These are phyloP conservation scores for Dynastes hyllus DNA, from an alignment of 2,888 invertebrate genomes.

Conservation along the genomic window DNA sequence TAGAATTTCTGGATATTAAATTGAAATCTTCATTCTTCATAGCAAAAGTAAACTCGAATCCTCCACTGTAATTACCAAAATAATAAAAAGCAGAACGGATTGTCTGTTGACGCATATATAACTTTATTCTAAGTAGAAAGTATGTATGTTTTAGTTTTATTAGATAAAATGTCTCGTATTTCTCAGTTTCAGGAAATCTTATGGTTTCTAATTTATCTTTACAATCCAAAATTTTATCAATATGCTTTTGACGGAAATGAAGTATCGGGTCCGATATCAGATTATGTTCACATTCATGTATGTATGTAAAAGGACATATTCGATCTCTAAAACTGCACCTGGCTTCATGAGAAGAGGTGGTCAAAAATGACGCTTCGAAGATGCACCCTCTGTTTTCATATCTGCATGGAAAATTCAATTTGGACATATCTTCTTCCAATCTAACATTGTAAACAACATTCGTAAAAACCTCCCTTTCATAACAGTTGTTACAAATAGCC, in stretches of 20 bases:
- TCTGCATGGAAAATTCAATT: neutral
- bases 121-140: conserved; percentile 7
- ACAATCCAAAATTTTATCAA: neutral
- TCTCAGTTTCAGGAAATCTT: neutral
- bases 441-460: neutral
- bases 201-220: neutral
- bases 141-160: neutral
- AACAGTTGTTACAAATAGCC: conserved; percentile 17
- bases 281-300: neutral
- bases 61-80: neutral
- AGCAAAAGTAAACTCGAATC: neutral
- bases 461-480: conserved; percentile 3
- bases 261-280: neutral
- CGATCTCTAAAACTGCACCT: conserved; percentile 14
- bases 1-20: neutral
- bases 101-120: neutral
- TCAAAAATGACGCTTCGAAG: neutral
- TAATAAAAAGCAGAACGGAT: conserved; percentile 6
- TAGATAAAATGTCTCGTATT: neutral
- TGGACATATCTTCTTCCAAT: neutral
- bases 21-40: neutral
- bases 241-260: neutral
- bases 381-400: conserved; percentile 12
- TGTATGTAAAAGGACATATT: conserved; percentile 23
- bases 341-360: neutral